Base-by-base conservation (phyloP, 2,888 invertebrate genomes). In the Polylopha cassiicola region DNA sequence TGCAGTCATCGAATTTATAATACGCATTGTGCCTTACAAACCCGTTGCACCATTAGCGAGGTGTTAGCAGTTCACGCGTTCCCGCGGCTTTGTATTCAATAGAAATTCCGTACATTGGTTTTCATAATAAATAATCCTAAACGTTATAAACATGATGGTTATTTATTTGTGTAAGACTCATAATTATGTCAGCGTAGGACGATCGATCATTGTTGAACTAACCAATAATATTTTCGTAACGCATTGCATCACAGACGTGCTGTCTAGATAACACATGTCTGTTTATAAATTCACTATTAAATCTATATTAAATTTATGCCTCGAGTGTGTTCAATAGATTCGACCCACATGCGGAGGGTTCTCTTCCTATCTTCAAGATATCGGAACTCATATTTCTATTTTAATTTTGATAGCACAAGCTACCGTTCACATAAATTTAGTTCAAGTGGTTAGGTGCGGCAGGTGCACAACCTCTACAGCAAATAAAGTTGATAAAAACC, bases 281-380 rank as follows among this genome's bases (percentile, higher is more conserved):
- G 53, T 57, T 61, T 58, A 58, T 54, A 53, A 57, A 62, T 49
- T 57, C 49, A 55, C 37, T 53, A 50, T 48, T 48, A 41, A 50
- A 50, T 52, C 39, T 31, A 39, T 37, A 50, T 53, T 49, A 44
- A 52, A 51, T 57, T 62, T 49, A 65, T 43, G 33, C 65, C 59
- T 74, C 71, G 63, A 75, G 72, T 69, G 65, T 63, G 55, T 65
- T 73, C 65, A 71, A 73, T 69, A 60, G 59, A 55, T 60, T 55
- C 58, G 75, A 64, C 73, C 75, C 59, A 75, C 55, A 67, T 74
- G 62, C 65, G 49, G 51, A 63, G 62, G 49, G 52, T 60, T 65
- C 62, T 61, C 60, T 55, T 58, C 45, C 46, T 66, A 74, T 74
- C 62, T 38, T 29, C 36, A 52, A 59, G 58, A 58, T 44, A 47